Evolutionary conservation across 2,888 invertebrate species (phyloP).

Genomic region (Fragum whitleyi): DNA sequence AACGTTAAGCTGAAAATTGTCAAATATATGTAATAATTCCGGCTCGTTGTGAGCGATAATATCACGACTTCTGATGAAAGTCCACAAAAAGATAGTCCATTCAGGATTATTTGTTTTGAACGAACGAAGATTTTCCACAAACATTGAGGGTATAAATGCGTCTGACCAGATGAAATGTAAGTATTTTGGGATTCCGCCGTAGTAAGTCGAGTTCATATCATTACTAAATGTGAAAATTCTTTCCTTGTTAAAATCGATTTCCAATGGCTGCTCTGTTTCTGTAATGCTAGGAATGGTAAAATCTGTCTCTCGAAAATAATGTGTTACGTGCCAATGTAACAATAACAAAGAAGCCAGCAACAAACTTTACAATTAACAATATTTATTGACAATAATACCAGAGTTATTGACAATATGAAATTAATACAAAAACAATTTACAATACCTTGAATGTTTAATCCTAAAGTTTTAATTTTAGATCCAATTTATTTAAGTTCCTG

Average conservation of each 20-base stretch:
- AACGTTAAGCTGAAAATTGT: neutral
- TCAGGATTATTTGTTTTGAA: neutral
- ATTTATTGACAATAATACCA: too few species aligned
- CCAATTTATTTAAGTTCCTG: too few species aligned
- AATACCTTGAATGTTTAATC: too few species aligned
- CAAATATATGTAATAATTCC: neutral
- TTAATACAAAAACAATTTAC: too few species aligned
- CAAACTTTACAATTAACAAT: too few species aligned
- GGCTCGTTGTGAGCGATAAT: neutral
- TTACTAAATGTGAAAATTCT: neutral
- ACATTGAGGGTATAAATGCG: neutral
- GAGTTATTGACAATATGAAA: too few species aligned
- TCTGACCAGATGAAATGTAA: constrained; percentile 21
- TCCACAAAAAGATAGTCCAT: constrained; percentile 7
- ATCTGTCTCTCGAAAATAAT: too few species aligned
- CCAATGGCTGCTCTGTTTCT: neutral
- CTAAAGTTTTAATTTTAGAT: too few species aligned
- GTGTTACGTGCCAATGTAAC: too few species aligned
- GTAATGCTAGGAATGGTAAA: neutral
- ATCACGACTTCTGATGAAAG: neutral
- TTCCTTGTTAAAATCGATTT: constrained; percentile 11
- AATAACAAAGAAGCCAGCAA: too few species aligned
- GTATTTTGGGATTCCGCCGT: neutral
- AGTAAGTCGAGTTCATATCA: neutral
- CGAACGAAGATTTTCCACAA: neutral